Conservation (phyloP, 2,113 vertebrate genomes). For the Gymnobelideus leadbeateri region DNA sequence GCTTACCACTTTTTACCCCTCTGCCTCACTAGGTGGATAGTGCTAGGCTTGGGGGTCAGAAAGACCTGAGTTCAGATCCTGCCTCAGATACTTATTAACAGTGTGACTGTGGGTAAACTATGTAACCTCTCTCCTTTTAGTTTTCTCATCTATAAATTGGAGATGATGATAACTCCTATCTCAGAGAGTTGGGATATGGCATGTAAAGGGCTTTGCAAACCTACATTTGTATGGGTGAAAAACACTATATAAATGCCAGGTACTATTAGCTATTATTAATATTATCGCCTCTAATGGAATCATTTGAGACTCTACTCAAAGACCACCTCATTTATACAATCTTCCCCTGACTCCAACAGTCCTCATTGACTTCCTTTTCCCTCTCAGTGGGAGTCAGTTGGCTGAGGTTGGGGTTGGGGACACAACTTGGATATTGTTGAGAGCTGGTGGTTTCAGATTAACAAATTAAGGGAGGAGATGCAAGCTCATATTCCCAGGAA, state of each 20-base stretch:
- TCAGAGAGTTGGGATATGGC: not conserved
- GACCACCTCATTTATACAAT: not conserved
- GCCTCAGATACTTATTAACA: not conserved
- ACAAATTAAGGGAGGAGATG: not conserved
- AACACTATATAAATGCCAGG: not conserved
- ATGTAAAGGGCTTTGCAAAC: not conserved
- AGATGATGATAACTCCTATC: not conserved
- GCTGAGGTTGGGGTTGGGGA: not conserved
- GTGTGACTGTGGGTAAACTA: not conserved
- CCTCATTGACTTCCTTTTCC: not conserved
- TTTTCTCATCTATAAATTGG: not conserved
- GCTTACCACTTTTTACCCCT: no score
- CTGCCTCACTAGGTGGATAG: no score
- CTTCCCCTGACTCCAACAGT: not conserved
- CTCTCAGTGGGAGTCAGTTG: not conserved
- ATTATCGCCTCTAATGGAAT: not conserved
- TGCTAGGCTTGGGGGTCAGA: not conserved
- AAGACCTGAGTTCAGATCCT: not conserved
- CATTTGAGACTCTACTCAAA: not conserved
- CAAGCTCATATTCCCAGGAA: not conserved
- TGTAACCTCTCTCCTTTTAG: no score
- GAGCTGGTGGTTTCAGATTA: not conserved
- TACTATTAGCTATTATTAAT: not conserved
- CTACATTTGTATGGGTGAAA: not conserved
- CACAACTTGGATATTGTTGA: not conserved